Conservation (phyloP, 2,797 vertebrate genomes). For the Neopelma chrysocephalum region DNA sequence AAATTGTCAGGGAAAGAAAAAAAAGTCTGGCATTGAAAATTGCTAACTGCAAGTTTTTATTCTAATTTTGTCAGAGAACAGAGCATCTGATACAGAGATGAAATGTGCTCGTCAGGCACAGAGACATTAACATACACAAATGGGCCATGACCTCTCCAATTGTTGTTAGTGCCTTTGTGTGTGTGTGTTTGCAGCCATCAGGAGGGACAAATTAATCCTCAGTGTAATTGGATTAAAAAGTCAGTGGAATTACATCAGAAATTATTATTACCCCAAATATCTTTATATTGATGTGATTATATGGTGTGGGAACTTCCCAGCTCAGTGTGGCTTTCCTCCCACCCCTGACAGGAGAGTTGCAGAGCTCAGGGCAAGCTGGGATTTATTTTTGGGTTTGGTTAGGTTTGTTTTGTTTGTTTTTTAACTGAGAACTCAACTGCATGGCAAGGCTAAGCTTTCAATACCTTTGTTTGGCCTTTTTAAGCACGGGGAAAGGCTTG, state of each 20-base stretch:
- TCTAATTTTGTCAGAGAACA: background rate
- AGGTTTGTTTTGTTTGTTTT: background rate
- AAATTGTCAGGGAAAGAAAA: background rate
- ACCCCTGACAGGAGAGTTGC: background rate
- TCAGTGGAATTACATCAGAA: background rate
- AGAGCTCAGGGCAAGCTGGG: background rate
- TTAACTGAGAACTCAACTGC: background rate
- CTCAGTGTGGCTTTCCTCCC: background rate
- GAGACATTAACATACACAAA: conserved; percentile 1
- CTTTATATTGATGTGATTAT: background rate
- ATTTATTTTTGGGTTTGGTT: background rate
- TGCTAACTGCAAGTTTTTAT: background rate
- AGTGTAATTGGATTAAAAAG: background rate
- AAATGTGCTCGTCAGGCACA: background rate
- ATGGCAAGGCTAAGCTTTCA: background rate
- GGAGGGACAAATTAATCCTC: background rate
- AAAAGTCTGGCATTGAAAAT: background rate
- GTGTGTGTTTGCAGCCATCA: background rate
- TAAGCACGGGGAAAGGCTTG: background rate
- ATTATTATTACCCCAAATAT: background rate
- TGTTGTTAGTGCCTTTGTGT: background rate
- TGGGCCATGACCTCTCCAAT: background rate
- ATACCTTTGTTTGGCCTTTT: background rate
- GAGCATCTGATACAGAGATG: background rate
- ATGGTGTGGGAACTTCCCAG: background rate